phyloP scores from a whole-genome alignment of 1,140 invertebrate genomes.

The Sycophila sp. region DNA sequence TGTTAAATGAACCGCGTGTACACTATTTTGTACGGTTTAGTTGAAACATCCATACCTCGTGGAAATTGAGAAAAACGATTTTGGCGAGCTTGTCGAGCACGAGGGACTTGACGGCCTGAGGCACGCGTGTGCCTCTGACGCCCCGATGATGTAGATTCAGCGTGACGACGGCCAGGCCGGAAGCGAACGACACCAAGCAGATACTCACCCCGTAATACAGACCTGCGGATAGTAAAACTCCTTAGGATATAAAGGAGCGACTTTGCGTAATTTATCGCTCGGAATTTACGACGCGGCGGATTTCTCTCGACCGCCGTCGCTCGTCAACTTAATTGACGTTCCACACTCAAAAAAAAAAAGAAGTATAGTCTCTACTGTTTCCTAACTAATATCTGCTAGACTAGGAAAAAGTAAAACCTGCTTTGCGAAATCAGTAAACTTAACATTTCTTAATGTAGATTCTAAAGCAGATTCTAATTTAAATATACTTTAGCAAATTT shows the following conservation, averaged over 20 bases:
- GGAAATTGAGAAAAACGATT: slow-evolving; percentile 68
- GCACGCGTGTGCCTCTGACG: slow-evolving; percentile 80
- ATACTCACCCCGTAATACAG: slow-evolving; percentile 93
- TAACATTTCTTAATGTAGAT: too few species aligned
- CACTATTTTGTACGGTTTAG: too few species aligned
- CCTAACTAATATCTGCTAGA: too few species aligned
- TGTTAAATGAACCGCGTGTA: too few species aligned
- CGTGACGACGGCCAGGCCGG: slow-evolving; percentile 84
- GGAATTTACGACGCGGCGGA: neutral
- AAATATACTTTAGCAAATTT: too few species aligned
- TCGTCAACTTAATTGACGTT: too few species aligned
- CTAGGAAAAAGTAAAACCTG: too few species aligned
- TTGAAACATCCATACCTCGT: too few species aligned
- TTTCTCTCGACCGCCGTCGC: too few species aligned
- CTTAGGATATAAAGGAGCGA: neutral
- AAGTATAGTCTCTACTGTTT: too few species aligned
- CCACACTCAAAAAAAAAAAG: neutral
- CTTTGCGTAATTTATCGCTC: neutral
- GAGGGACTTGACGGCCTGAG: slow-evolving; percentile 73
- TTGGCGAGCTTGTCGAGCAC: slow-evolving; percentile 74
- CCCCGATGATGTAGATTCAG: slow-evolving; percentile 90
- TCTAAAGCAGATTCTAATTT: too few species aligned
- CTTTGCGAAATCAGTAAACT: too few species aligned
- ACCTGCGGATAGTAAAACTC: slow-evolving; percentile 67
- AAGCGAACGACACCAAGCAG: slow-evolving; percentile 89